phyloP scores from a whole-genome alignment of 2,888 invertebrate genomes.

The Drosophila paucipuncta region DNA sequence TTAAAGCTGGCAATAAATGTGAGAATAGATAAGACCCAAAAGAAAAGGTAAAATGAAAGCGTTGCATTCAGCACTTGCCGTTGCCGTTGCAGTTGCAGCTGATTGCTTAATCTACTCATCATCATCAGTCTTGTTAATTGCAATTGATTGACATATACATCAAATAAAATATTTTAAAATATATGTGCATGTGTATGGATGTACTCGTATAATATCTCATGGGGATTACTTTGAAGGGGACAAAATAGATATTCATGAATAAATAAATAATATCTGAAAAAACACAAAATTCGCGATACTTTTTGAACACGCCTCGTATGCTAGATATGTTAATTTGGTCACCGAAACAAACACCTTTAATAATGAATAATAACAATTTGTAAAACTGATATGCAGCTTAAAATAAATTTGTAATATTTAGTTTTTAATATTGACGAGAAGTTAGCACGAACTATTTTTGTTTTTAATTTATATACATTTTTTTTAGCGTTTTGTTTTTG shows the following conservation, averaged over 20 bases:
- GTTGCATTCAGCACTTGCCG: neutral
- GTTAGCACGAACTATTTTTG: neutral
- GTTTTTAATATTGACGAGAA: conserved; percentile 24
- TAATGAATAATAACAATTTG: neutral
- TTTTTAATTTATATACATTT: neutral
- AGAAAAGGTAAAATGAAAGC: neutral
- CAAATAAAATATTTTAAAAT: neutral
- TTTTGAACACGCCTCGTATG: no score
- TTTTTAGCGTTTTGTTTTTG: neutral
- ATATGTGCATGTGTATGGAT: accelerated
- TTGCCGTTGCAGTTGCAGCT: neutral
- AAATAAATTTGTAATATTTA: conserved; percentile 5
- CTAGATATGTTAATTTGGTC: no score
- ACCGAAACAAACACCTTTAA: neutral
- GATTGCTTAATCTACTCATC: neutral
- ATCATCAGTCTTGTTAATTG: neutral
- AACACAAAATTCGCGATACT: no score
- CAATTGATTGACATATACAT: neutral
- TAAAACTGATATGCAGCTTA: neutral
- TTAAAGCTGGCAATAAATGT: neutral
- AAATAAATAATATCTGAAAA: no score
- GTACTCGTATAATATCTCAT: no score
- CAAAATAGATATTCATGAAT: no score
- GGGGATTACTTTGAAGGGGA: no score
- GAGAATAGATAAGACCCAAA: neutral